These are phyloP conservation scores for Xylota segnis DNA, from an alignment of 2,888 invertebrate species.

Conservation along the genomic window DNA sequence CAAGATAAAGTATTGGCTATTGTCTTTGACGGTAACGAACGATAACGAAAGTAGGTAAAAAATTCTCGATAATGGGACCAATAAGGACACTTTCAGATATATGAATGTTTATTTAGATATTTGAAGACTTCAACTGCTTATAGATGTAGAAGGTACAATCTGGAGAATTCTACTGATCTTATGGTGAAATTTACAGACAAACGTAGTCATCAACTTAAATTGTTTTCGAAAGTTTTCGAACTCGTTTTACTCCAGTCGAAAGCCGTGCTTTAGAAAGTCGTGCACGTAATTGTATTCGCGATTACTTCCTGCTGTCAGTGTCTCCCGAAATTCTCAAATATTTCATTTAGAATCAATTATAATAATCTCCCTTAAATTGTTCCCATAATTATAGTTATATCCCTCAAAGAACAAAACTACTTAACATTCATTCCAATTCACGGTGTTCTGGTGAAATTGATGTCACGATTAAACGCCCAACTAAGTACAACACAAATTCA, in stretches of 20 bases:
- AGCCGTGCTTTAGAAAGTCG: background rate
- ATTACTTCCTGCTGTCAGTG: background rate
- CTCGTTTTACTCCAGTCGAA: background rate
- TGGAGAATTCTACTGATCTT: too few relatives aligned
- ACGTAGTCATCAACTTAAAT: too few relatives aligned
- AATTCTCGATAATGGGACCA: too few relatives aligned
- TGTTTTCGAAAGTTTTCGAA: background rate
- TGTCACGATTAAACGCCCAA: conserved; percentile 54
- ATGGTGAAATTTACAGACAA: too few relatives aligned
- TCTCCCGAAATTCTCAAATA: background rate
- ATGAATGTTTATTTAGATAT: too few relatives aligned
- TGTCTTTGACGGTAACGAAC: too few relatives aligned
- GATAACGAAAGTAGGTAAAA: too few relatives aligned
- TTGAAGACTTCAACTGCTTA: too few relatives aligned
- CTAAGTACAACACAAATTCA: conserved; percentile 40
- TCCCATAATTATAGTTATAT: conserved; percentile 14
- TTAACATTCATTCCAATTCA: conserved; percentile 37
- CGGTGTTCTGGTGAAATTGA: conserved; percentile 32
- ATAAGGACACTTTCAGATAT: too few relatives aligned
- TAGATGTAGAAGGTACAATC: too few relatives aligned
- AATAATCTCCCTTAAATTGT: conserved; percentile 9
- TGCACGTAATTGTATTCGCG: background rate
- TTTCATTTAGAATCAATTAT: background rate
- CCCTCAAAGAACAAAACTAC: conserved; percentile 15
- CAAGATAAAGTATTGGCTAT: too few relatives aligned